Percentiles rank a stretch among this genome's conserved stretches.
Conservation (phyloP, 2,113 vertebrate genomes). For the Tapirus terrestris region DNA sequence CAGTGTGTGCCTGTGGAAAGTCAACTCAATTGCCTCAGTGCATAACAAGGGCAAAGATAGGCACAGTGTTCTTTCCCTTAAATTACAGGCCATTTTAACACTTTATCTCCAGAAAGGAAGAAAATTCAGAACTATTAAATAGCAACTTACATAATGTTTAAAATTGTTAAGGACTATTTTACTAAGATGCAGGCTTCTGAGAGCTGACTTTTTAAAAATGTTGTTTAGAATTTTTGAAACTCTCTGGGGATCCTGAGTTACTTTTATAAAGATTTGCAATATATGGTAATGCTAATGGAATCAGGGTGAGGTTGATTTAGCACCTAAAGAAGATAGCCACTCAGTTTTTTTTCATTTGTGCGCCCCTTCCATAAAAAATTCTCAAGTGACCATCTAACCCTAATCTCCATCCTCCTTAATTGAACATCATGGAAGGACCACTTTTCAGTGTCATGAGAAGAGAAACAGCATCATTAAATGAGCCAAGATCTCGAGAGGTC, state of each 20-base stretch:
- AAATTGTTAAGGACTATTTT: constrained; percentile 40
- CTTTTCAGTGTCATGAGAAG: neutral
- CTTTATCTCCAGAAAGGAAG: constrained; percentile 39
- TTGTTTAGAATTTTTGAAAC: neutral
- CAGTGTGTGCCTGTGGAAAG: constrained; percentile 46
- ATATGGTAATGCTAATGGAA: neutral
- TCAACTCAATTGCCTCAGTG: constrained; percentile 54
- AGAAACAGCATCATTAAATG: neutral
- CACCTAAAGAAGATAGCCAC: neutral
- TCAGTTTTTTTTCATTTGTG: neutral
- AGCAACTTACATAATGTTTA: constrained; percentile 40
- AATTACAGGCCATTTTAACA: constrained; percentile 70
- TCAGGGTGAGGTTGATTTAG: neutral
- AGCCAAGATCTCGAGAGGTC: neutral
- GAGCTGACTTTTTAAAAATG: neutral
- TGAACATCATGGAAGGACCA: neutral
- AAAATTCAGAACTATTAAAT: constrained; percentile 44
- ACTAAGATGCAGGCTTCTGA: neutral
- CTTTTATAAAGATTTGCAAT: neutral
- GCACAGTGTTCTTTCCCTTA: constrained; percentile 33
- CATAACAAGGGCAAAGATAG: constrained; percentile 59
- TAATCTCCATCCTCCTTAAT: neutral
- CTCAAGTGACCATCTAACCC: neutral
- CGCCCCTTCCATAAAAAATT: neutral
- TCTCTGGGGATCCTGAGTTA: constrained; percentile 27